These are phyloP conservation scores for honey bee (Apis mellifera) DNA, from an alignment of 1,140 invertebrate species.

Conservation along the genomic window Amel_HAv3.1 CM009940.2:8927001-8927500, in stretches of 20 bases:
- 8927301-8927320: background rate
- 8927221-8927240: constrained; percentile 19
- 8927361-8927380: constrained; percentile 21
- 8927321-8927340: constrained; percentile 17
- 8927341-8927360: constrained; percentile 15
- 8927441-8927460: constrained; percentile 21
- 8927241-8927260: constrained; percentile 13
- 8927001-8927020: too few relatives aligned
- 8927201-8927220: constrained; percentile 25
- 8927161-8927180: background rate
- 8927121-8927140: background rate
- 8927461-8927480: background rate
- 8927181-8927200: background rate
- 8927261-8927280: background rate
- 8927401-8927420: constrained; percentile 28
- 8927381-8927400: constrained; percentile 25
- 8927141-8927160: background rate
- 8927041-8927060: too few relatives aligned
- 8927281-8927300: too few relatives aligned
- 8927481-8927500: too few relatives aligned
- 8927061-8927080: too few relatives aligned
- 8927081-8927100: too few relatives aligned
- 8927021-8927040: too few relatives aligned
- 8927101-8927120: background rate
- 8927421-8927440: constrained; percentile 33